A percentile compares a stretch with the other conserved stretches of the same genome.
Conservation (phyloP, 1,140 invertebrate species). For the Aculops lycopersici region DNA sequence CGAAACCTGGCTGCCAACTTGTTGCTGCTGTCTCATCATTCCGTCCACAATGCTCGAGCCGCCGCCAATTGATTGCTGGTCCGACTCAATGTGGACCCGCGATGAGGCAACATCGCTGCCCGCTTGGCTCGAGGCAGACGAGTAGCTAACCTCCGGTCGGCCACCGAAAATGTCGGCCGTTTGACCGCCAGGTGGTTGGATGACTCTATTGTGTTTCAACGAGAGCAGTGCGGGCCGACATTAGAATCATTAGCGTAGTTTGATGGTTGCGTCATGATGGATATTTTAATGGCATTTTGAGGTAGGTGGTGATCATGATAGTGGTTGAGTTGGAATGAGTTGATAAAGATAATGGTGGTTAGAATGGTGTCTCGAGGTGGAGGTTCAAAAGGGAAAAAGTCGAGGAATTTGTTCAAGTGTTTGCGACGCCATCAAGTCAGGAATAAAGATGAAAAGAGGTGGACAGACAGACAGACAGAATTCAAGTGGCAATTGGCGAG, state of each 20-base stretch:
- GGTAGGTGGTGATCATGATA: background rate
- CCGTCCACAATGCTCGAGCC: background rate
- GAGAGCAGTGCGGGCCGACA: background rate
- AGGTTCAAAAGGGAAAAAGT: background rate
- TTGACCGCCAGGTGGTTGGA: constrained; percentile 4
- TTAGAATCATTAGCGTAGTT: background rate
- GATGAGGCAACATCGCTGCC: too few species aligned
- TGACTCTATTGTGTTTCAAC: constrained; percentile 3
- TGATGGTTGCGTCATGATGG: background rate
- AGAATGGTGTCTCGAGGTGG: background rate
- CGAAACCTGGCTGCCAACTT: background rate
- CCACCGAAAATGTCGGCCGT: constrained; percentile 2
- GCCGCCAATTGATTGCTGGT: background rate
- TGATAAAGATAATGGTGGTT: background rate
- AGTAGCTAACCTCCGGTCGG: background rate
- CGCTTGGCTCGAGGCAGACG: too few species aligned
- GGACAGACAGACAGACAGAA: background rate
- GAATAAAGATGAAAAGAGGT: background rate
- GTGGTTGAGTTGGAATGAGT: background rate
- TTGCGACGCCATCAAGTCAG: background rate
- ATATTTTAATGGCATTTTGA: background rate
- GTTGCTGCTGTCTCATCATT: background rate
- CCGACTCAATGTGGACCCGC: too few species aligned
- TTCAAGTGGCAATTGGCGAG: too few species aligned
- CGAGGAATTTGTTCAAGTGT: background rate